A percentile compares a stretch with the other conserved stretches of the same genome.
phyloP scores from a whole-genome alignment of 2,113 vertebrate species.

The Felis catus region F.catus_Fca126_mat1.0 CM031414.1:11802501-11803000 shows the following conservation, averaged over 20 bases:
- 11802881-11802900: background rate
- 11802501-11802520: too few relatives aligned
- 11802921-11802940: background rate
- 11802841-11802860: background rate
- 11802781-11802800: background rate
- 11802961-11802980: background rate
- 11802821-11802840: fast-evolving
- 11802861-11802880: background rate
- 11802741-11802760: fast-evolving
- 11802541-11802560: background rate
- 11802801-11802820: conserved; percentile 35
- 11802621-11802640: background rate
- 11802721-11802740: background rate
- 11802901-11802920: background rate
- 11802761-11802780: background rate
- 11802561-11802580: background rate
- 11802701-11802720: background rate
- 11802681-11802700: background rate
- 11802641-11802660: background rate
- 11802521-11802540: background rate
- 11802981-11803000: background rate
- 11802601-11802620: background rate
- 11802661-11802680: background rate
- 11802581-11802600: background rate
- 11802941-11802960: background rate